Percentiles rank a stretch among this genome's conserved stretches.
Evolutionary conservation across 2,888 invertebrate genomes (phyloP).

Genomic region (Microplitis deprimator): DNA sequence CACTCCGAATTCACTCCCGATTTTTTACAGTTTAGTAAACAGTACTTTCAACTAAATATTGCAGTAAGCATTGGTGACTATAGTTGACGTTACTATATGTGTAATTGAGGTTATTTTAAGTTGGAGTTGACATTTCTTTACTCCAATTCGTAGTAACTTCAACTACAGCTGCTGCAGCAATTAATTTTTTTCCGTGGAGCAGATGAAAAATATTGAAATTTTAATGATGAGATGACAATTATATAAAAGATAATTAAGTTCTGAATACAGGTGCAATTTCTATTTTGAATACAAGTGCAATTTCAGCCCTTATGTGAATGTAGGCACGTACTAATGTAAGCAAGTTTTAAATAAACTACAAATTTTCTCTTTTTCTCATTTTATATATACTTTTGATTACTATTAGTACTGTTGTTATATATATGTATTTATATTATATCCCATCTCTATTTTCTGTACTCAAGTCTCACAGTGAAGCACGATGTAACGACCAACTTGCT

Average conservation of each 20-base stretch:
- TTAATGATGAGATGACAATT: not conserved
- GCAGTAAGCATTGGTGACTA: too few relatives aligned
- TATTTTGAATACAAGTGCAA: not conserved
- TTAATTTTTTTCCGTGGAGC: too few relatives aligned
- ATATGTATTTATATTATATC: constrained; percentile 13
- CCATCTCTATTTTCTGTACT: constrained; percentile 30
- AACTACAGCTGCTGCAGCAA: too few relatives aligned
- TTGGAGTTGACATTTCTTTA: too few relatives aligned
- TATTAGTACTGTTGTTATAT: not conserved
- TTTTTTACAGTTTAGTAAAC: too few relatives aligned
- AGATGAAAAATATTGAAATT: not conserved
- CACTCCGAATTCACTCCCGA: too few relatives aligned
- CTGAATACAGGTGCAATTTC: not conserved
- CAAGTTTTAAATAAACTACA: not conserved
- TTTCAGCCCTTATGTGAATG: not conserved
- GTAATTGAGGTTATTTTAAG: too few relatives aligned
- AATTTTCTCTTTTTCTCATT: not conserved
- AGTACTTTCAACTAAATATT: too few relatives aligned
- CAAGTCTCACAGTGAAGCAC: constrained; percentile 12
- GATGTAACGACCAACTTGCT: constrained; percentile 1
- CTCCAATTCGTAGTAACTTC: too few relatives aligned
- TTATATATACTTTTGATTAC: not conserved
- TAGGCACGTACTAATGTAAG: not conserved
- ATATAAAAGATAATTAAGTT: not conserved
- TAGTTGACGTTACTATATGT: too few relatives aligned